Evolutionary conservation across 2,113 vertebrate genomes (phyloP), one percentile per base, ranked within the genome.

Genomic region (Oostethus manadensis): DNA sequence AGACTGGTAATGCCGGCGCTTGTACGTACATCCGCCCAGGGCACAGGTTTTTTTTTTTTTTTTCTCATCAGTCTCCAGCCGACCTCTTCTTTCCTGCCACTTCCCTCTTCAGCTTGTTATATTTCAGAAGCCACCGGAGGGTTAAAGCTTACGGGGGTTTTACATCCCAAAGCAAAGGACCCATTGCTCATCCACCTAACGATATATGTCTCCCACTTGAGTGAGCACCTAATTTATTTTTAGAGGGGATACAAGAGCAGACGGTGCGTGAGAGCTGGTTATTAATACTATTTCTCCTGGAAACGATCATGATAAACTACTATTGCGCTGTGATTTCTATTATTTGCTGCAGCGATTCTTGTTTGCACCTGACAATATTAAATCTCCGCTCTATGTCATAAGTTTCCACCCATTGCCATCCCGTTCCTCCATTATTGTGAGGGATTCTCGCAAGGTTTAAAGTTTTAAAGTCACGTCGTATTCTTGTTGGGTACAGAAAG

Each of bases 201-300:
- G 35, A 65, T 63, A 71, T 62, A 71, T 68, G 77, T 79, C 73
- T 70, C 70, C 51, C 74, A 77, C 83, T 80, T 74, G 78, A 76
- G 66, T 59, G 45, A 71, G 50, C 76, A 50, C 73, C 81, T 86
- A 82, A 87, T 86, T 81, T 73, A 72, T 82, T 84, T 84, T 74
- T 59, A 44, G 77, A 51, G 60, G 59, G 64, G 77, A 83, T 73
- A 73, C 70, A 77, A 75, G 72, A 79, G 64, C 60, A 40, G 74
- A 65, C 23, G 17, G 54, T 69, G 73, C 60, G 10, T 56, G 70
- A 78, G 69, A 61, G 77, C 67, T 73, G 65, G 75, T 79, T 84
- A 77, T 85, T 82, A 81, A 82, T 82, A 65, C 61, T 26, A 61
- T 65, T 65, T 73, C 79, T 73, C 60, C 51, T 70, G 56, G 55